Conservation (phyloP, 2,888 invertebrate genomes). For the Sepioteuthis lessoniana region DNA sequence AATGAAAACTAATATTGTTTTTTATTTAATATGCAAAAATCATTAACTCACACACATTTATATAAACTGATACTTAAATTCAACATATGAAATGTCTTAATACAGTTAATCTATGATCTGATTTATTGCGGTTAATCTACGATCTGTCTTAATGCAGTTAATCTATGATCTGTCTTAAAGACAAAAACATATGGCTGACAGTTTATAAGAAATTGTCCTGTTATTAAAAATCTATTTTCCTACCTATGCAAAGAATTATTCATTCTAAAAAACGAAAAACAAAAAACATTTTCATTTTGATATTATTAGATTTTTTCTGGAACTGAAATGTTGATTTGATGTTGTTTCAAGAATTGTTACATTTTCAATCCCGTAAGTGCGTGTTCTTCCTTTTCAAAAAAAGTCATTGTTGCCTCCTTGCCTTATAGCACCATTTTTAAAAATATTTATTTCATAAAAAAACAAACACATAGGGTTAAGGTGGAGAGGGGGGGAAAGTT, state of each 20-base stretch:
- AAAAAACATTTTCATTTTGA: neutral
- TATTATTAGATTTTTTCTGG: neutral
- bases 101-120: no score
- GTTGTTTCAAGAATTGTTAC: no score
- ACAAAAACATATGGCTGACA: no score
- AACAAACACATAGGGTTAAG: neutral
- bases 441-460: neutral
- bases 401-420: neutral
- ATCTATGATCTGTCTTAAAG: no score
- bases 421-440: neutral
- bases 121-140: no score
- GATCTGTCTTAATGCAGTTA: no score
- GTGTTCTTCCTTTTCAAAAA: neutral
- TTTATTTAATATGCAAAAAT: no score
- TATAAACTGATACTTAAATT: no score
- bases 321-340: neutral
- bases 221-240: neutral
- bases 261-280: no score
- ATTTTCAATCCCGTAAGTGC: neutral
- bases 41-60: no score
- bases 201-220: neutral
- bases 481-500: neutral
- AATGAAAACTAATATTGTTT: no score
- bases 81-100: no score
- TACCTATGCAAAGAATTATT: neutral